These are phyloP conservation scores for Clarias pachynema DNA, from an alignment of 2,797 vertebrate species.

Conservation along the genomic window DNA sequence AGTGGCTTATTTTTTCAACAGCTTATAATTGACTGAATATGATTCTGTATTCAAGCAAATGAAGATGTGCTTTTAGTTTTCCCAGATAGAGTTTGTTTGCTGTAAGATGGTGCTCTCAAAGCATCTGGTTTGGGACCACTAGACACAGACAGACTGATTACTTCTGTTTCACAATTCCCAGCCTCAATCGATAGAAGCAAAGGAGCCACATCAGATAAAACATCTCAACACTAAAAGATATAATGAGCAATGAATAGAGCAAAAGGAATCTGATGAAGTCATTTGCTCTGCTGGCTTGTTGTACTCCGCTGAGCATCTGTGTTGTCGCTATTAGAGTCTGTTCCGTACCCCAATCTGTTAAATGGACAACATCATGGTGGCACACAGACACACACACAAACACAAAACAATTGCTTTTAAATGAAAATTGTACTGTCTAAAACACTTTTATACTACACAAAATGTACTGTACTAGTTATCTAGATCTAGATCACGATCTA, in stretches of 20 bases:
- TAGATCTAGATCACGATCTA: conserved; percentile 24
- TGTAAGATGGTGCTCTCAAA: not conserved
- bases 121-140: conserved; percentile 41
- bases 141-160: conserved; percentile 32
- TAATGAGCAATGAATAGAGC: conserved; percentile 35
- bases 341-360: conserved; percentile 36
- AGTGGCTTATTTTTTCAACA: not conserved
- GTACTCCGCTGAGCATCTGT: conserved; percentile 44
- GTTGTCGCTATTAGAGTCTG: conserved; percentile 40
- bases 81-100: conserved; percentile 15
- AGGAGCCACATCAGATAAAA: conserved; percentile 37
- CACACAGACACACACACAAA: conserved; percentile 14
- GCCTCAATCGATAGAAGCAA: conserved; percentile 40
- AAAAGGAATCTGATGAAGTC: conserved; percentile 37
- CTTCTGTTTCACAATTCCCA: conserved; percentile 32
- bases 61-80: conserved; percentile 9
- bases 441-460: not conserved
- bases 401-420: conserved; percentile 31
- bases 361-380: conserved; percentile 18
- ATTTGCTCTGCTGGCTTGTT: conserved; percentile 44
- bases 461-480: conserved; percentile 17
- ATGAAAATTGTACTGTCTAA: not conserved
- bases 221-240: conserved; percentile 30
- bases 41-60: conserved; percentile 10
- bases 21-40: conserved; percentile 1